A percentile compares a stretch with the other conserved stretches of the same genome.
Conservation (phyloP, 2,888 invertebrate genomes). For the Arge pagana region DNA sequence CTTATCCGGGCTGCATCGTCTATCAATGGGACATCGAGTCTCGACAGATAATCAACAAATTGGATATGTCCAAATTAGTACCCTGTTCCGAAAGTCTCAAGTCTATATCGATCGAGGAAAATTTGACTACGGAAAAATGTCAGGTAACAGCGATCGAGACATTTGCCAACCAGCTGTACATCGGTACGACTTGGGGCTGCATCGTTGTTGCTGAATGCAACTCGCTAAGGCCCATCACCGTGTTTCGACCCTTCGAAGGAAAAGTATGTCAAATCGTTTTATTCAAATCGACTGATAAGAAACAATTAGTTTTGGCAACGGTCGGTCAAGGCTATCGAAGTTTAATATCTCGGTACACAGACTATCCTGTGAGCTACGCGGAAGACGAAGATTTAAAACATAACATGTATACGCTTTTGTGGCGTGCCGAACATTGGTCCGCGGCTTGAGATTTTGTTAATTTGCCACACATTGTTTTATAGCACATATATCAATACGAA, state of each 20-base stretch:
- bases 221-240: conserved; percentile 82
- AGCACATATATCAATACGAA: no score
- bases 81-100: conserved; percentile 92
- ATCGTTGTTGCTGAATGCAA: conserved; percentile 85
- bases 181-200: conserved; percentile 95
- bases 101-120: conserved; percentile 88
- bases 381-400: conserved; percentile 53
- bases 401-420: conserved; percentile 71
- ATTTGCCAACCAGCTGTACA: conserved; percentile 70
- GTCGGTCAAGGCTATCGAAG: conserved; percentile 86
- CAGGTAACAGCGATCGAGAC: conserved; percentile 64
- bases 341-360: conserved; percentile 68
- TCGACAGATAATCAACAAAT: conserved; percentile 72
- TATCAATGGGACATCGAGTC: conserved; percentile 82
- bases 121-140: conserved; percentile 76
- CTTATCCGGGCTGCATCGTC: conserved; percentile 85
- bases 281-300: conserved; percentile 56
- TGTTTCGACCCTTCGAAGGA: conserved; percentile 90
- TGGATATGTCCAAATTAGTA: conserved; percentile 90
- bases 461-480: no score
- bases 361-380: conserved; percentile 58
- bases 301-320: conserved; percentile 69
- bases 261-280: conserved; percentile 66
- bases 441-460: conserved; percentile 46
- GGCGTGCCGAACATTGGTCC: conserved; percentile 75